These are phyloP conservation scores for Anguilla obscura DNA, from an alignment of 2,797 vertebrate genomes.

Conservation along the genomic window DNA sequence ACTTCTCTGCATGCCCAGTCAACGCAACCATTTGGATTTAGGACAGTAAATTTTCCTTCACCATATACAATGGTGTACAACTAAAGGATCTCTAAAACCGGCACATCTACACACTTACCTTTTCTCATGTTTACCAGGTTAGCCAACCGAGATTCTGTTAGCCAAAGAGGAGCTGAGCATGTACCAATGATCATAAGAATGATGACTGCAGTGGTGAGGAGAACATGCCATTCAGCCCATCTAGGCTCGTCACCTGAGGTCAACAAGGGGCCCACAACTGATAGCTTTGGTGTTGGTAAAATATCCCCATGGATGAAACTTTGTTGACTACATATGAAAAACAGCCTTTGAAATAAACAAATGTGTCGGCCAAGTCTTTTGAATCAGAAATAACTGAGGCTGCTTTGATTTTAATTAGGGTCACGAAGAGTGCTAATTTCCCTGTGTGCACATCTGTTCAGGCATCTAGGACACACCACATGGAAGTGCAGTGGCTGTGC, in stretches of 20 bases:
- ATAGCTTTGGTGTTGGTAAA: background rate
- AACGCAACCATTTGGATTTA: background rate
- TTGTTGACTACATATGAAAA: background rate
- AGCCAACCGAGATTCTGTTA: background rate
- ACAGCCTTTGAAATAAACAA: background rate
- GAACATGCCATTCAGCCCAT: background rate
- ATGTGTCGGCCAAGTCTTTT: background rate
- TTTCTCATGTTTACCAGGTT: no score
- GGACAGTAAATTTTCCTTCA: no score
- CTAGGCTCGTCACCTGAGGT: background rate
- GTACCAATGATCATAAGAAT: background rate
- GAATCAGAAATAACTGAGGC: background rate
- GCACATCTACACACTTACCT: no score
- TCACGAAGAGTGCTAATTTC: background rate
- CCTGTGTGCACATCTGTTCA: background rate
- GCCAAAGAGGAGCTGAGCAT: background rate
- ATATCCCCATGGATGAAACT: no score
- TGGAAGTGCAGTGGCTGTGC: background rate
- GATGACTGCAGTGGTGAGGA: background rate
- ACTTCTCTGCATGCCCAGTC: background rate
- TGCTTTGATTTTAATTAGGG: constrained; percentile 2
- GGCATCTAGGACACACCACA: background rate
- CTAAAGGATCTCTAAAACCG: no score
- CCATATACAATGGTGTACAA: no score
- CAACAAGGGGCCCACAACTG: no score